A percentile compares a stretch with the other conserved stretches of the same genome.
phyloP scores from a whole-genome alignment of 2,888 invertebrate species.

The Thymelicus sylvestris region DNA sequence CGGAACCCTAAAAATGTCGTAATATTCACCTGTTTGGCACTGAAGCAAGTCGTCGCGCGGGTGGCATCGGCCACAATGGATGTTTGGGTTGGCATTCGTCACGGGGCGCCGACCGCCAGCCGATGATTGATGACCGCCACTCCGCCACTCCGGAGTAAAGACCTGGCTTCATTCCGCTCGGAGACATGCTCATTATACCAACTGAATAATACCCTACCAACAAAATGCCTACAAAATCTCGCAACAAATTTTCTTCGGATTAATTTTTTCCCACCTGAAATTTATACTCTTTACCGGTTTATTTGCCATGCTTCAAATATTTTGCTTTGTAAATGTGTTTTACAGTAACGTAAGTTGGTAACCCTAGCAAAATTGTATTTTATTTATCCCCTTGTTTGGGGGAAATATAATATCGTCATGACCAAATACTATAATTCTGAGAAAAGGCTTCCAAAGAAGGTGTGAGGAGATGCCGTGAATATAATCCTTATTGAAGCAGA shows the following conservation, averaged over 20 bases:
- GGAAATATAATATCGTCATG: constrained; percentile 37
- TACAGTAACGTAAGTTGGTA: constrained; percentile 2
- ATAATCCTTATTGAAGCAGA: constrained; percentile 45
- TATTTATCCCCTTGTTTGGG: constrained; percentile 36
- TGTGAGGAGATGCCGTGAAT: constrained; percentile 36
- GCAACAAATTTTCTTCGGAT: neutral
- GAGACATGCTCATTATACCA: constrained; percentile 30
- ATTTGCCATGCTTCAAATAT: no score
- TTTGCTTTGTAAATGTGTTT: no score
- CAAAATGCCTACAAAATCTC: neutral
- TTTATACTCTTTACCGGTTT: no score
- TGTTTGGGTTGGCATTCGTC: constrained; percentile 83
- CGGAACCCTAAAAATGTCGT: no score
- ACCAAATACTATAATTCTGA: constrained; percentile 38
- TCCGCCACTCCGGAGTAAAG: constrained; percentile 16
- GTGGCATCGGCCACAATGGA: constrained; percentile 76
- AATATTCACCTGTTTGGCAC: constrained; percentile 49
- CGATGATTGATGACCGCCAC: constrained; percentile 72
- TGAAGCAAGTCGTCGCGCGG: constrained; percentile 60
- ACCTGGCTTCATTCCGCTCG: constrained; percentile 24
- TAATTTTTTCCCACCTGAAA: no score
- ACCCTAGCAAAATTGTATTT: constrained; percentile 37
- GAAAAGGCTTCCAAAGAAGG: constrained; percentile 38
- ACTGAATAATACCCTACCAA: constrained; percentile 6
- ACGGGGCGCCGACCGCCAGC: constrained; percentile 67